Evolutionary conservation across 2,113 vertebrate species (phyloP).

Genomic region (Alouatta palliata): DNA sequence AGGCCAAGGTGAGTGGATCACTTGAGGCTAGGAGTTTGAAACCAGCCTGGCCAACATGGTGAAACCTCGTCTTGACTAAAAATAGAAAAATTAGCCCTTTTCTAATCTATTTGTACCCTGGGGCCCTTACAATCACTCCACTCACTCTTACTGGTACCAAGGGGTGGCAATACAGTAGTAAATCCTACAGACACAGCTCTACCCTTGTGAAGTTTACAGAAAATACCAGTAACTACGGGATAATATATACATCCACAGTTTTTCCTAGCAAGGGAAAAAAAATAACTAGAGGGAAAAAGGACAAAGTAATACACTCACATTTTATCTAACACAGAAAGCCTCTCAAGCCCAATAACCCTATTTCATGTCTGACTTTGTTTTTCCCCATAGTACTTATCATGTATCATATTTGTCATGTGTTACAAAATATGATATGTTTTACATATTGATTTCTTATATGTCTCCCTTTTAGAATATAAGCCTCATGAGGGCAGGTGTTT

Average conservation of each 20-base stretch:
- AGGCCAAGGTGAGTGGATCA: too few species aligned
- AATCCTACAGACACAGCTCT: not conserved
- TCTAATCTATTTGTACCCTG: not conserved
- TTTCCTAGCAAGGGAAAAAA: not conserved
- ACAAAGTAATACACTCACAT: not conserved
- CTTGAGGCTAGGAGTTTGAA: too few species aligned
- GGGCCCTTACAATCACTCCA: not conserved
- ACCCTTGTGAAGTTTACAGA: not conserved
- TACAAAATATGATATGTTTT: not conserved
- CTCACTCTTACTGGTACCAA: not conserved
- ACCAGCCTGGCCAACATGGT: too few species aligned
- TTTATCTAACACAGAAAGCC: not conserved
- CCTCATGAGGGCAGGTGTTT: not conserved
- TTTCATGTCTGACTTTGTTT: not conserved
- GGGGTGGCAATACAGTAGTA: not conserved
- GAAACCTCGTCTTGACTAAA: too few species aligned
- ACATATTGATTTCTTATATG: not conserved
- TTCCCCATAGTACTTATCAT: not conserved
- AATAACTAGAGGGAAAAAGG: not conserved
- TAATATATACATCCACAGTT: not conserved
- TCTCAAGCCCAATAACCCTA: not conserved
- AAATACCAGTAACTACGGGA: not conserved
- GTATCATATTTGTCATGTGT: not conserved
- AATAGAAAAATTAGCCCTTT: too few species aligned
- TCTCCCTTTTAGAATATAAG: not conserved